These are phyloP conservation scores for Coleophora deauratella DNA, from an alignment of 2,888 invertebrate species.

Conservation along the genomic window DNA sequence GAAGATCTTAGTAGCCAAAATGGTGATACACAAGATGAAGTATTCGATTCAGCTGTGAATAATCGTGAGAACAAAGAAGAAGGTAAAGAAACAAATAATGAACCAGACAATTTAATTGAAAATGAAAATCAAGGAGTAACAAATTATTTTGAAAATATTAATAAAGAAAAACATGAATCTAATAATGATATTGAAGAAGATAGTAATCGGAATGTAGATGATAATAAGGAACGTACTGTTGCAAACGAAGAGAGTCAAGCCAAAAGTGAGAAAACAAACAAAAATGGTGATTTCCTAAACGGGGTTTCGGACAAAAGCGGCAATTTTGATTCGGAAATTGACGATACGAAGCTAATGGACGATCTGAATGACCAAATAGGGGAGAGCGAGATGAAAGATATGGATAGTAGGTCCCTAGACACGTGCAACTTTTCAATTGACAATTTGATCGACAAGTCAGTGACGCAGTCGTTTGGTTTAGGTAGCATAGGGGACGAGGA, in stretches of 20 bases:
- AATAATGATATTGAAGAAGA: not conserved
- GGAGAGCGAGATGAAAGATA: not conserved
- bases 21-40: too few relatives aligned
- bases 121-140: not conserved
- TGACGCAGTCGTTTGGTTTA: conserved; percentile 2
- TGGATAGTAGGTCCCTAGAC: not conserved
- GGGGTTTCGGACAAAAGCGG: not conserved
- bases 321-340: not conserved
- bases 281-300: too few relatives aligned
- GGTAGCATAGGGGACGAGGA: conserved; percentile 14
- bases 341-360: not conserved
- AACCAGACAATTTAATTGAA: not conserved
- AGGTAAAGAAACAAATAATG: not conserved
- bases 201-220: too few relatives aligned
- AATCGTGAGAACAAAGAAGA: not conserved
- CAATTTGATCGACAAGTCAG: conserved; percentile 8
- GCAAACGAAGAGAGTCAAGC: too few relatives aligned
- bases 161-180: not conserved
- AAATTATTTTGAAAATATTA: too few relatives aligned
- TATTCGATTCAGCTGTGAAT: not conserved
- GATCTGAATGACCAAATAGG: not conserved
- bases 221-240: too few relatives aligned
- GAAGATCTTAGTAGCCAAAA: too few relatives aligned
- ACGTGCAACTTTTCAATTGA: conserved; percentile 7
- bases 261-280: not conserved